Evolutionary conservation across 1,140 invertebrate genomes (phyloP), one percentile per base, ranked within the genome.

Genomic region (Plectrocnemia conspersa): DNA sequence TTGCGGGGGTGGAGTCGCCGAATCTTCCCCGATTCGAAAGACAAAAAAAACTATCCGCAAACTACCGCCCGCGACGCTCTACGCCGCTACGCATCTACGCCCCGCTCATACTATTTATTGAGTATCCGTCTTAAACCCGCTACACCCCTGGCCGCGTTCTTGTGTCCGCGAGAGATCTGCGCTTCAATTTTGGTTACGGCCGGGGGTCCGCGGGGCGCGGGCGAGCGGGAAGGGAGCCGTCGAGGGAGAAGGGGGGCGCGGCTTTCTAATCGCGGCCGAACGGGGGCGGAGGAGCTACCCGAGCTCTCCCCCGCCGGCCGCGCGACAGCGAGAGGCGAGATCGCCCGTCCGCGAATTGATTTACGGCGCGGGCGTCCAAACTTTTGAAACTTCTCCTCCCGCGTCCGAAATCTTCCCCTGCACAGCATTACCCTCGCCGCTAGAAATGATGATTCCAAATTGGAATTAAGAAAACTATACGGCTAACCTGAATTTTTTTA

Each of bases 1-100:
- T 62, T 68, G 70, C 54, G 62, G 59, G 21, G 70, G 69, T 68
- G 71, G 71, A 71, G 66, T 63, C 65, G 15, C 36, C 15, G 9
- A 7, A 38, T 15, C 15, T 9, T 10, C 15, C 36, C 6, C 9
- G 7, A 15, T 10, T 38, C 36, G 15, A 38, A 38, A 6, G 15
- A 7, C 6, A 10, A 10, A 38, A 38, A 6, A 6, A 38, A 9
- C 7, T 6, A 38, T 16, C 7, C 5, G 16, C 6, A 16, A 6
- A 11, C 7, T 9, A 7, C 7, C 35, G 15, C 7, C 15, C 15
- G 7, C 35, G 15, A 38, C 6, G 15, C 7, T 7, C 5, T n/a
- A 7, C 7, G 15, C 7, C 15, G 15, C 35, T 38, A 7, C 15
- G 7, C 15, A 15, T 7, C 7, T 5, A 15, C 7, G 7, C n/a